Evolutionary conservation across 2,888 invertebrate species (phyloP), one percentile per base, ranked within the genome.

Genomic region (Lissonota sp.): DNA sequence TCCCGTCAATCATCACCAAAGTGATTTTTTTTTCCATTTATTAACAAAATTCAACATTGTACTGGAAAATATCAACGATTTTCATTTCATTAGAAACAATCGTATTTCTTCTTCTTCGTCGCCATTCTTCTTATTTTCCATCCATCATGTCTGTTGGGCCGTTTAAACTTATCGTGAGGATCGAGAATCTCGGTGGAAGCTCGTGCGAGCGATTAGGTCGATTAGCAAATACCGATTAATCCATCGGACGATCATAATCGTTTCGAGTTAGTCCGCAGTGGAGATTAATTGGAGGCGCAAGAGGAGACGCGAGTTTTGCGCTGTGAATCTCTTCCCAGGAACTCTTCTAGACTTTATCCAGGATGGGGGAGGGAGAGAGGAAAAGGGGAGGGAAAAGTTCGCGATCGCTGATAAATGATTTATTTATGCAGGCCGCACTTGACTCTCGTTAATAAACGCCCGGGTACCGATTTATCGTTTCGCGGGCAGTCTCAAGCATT

Each of bases 371-470:
- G 44, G 16, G 58, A 69, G 8, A 66, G 60, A 49, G n/a, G n/a
- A n/a, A 80, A 58, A 74, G 66, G 64, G 46, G 63, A 39, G 58
- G 70, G 69, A 71, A 63, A 63, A 71, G 77, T 64, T 71, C 74
- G 78, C 79, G 79, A 81, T 84, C 84, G 83, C 84, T 86, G 87
- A 88, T 87, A 87, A 87, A 86, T 88, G 87, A 88, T 88, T 88
- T 88, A 88, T 88, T 80, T 80, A 80, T 80, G 84, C 85, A 83
- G 80, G 67, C 83, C 73, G 80, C 84, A 87, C 85, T 87, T 86
- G 85, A 85, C 84, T 86, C 83, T 87, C 79, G 84, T 88, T 87
- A 87, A 88, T 86, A 82, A 82, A 82, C 58, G 80, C 58, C 64
- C 67, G 57, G 69, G 77, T 81, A 72, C 78, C 86, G 77, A 83